Evolutionary conservation across 2,797 vertebrate species (phyloP).

Genomic region (Tadarida brasiliensis): DNA sequence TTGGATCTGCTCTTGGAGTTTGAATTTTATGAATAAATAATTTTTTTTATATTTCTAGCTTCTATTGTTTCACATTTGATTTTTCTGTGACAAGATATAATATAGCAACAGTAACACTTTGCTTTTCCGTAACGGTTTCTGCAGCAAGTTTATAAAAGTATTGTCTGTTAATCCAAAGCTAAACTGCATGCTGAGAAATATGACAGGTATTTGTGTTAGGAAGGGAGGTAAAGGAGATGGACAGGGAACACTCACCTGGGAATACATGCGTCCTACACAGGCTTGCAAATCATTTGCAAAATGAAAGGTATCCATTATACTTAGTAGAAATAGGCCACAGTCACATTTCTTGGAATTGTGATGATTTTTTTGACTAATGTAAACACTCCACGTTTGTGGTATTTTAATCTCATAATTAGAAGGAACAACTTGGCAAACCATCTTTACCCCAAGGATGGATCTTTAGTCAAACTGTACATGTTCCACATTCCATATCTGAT

Average conservation of each 20-base stretch:
- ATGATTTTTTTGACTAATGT: conserved; percentile 6
- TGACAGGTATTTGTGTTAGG: background rate
- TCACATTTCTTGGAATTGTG: conserved; percentile 40
- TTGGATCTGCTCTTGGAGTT: conserved; percentile 45
- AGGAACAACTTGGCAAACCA: conserved; percentile 40
- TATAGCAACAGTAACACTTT: conserved; percentile 55
- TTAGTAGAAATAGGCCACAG: conserved; percentile 55
- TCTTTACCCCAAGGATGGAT: background rate
- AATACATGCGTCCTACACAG: conserved; percentile 14
- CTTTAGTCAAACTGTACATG: background rate
- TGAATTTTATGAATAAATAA: conserved; percentile 75
- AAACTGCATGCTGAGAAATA: conserved; percentile 46
- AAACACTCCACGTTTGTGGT: background rate
- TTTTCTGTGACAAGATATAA: conserved; percentile 71
- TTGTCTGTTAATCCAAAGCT: conserved; percentile 54
- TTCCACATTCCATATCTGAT: background rate
- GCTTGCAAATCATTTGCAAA: conserved; percentile 46
- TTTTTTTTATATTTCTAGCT: conserved; percentile 63
- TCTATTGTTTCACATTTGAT: conserved; percentile 72
- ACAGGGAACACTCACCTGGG: background rate
- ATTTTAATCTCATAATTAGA: conserved; percentile 38
- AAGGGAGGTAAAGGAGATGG: background rate
- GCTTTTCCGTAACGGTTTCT: conserved; percentile 55
- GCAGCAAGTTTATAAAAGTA: conserved; percentile 62
- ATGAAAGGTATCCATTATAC: conserved; percentile 55